Base-by-base conservation (phyloP, 2,888 invertebrate genomes). In the Enchytraeus crypticus region DNA sequence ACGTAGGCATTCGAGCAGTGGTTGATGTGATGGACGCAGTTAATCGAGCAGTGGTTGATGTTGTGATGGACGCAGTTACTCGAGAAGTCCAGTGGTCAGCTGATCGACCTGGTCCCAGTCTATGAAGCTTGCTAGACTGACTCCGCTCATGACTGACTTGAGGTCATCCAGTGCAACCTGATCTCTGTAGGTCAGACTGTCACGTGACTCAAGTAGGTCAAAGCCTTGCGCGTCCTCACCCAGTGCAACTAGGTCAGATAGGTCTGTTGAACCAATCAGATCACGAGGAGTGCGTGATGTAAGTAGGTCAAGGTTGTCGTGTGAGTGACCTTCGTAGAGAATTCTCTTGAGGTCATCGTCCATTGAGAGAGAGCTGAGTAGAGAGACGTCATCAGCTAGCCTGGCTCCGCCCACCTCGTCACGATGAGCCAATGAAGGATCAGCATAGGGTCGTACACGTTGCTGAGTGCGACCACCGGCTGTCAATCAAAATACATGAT, bases 211-310 rank as follows among this genome's bases (percentile, higher is more conserved):
- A 18, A 18, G 11, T 18, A 49, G 11, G n/a, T 49, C 18, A 26
- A 45, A 8, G 29, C 57, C 18, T 30, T 45, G 2, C 18, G n/a
- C 21, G 23, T 47, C 30, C 21, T 61, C 59, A 14, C 56, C 57
- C 11, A 60, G 32, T 2, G 38, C 93, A 85, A 64, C 92, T 96
- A 49, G 96, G 96, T 97, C 98, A 97, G 82, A 57, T 32, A 57
- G 46, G 5, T 51, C 53, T 14, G 53, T 51, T 21, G 30, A 30
- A n/a, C n/a, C n/a, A n/a, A n/a, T n/a, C n/a, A n/a, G n/a, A n/a
- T n/a, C n/a, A n/a, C n/a, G n/a, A n/a, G n/a, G n/a, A n/a, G n/a
- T n/a, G n/a, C n/a, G n/a, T n/a, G n/a, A n/a, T n/a, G n/a, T n/a
- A n/a, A n/a, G n/a, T n/a, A n/a, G n/a, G n/a, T n/a, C n/a, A n/a